Conservation (phyloP, 2,797 vertebrate species). For the Thripadectes ignobilis region DNA sequence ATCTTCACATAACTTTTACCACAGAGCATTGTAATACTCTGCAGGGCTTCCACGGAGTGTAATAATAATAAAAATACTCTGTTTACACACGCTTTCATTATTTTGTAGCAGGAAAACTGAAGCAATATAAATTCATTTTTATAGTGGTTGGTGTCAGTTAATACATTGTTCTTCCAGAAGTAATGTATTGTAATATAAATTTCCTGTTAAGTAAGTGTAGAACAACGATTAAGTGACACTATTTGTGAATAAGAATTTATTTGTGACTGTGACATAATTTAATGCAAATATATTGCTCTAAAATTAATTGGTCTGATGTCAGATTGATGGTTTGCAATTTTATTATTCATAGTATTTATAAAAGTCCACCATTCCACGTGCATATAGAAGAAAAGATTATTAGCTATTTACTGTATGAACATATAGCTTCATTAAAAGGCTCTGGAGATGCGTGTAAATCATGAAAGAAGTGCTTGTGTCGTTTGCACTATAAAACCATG, state of each 20-base stretch:
- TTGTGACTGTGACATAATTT: conserved; percentile 3
- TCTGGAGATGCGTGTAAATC: conserved; percentile 54
- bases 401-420: conserved; percentile 36
- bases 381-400: conserved; percentile 63
- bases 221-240: neutral
- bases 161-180: conserved; percentile 24
- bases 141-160: conserved; percentile 31
- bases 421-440: conserved; percentile 58
- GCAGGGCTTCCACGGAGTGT: neutral
- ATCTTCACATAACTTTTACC: neutral
- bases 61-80: conserved; percentile 45
- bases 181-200: conserved; percentile 10
- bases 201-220: neutral
- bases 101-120: conserved; percentile 38
- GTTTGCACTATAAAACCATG: conserved; percentile 48
- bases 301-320: conserved; percentile 37
- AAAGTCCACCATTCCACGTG: conserved; percentile 33
- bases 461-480: conserved; percentile 35
- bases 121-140: conserved; percentile 47
- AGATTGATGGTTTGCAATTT: conserved; percentile 33
- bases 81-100: conserved; percentile 13
- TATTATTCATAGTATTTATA: conserved; percentile 44
- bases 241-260: conserved; percentile 31
- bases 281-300: neutral
- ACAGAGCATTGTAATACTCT: neutral